Conservation (phyloP, 2,797 vertebrate genomes). For the Artibeus jamaicensis region DNA sequence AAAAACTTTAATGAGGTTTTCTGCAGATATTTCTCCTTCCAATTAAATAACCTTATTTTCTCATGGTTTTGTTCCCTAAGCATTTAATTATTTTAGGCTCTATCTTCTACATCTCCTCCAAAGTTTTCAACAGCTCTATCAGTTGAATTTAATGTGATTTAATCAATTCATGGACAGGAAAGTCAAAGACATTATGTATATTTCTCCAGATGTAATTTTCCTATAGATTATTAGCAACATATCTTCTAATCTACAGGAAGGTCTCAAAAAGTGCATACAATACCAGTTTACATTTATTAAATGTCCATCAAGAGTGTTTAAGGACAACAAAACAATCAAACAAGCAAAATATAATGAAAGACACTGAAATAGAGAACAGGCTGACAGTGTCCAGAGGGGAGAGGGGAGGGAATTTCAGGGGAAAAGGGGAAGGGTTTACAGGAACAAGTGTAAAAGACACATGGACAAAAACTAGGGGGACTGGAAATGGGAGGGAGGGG, state of each 20-base stretch:
- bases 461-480: too few species aligned
- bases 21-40: conserved; percentile 5
- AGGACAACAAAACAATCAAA: too few species aligned
- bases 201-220: neutral
- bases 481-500: too few species aligned
- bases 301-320: neutral
- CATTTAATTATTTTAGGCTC: conserved; percentile 1
- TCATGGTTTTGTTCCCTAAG: neutral
- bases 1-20: conserved; percentile 44
- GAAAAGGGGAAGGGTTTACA: too few species aligned
- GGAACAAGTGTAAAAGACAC: too few species aligned
- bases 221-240: neutral
- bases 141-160: neutral
- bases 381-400: too few species aligned
- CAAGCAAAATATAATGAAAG: too few species aligned
- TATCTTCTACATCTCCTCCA: neutral
- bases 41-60: conserved; percentile 20
- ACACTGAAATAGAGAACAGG: too few species aligned
- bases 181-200: neutral
- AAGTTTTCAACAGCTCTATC: neutral
- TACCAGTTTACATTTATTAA: neutral
- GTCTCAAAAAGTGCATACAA: neutral
- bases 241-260: neutral
- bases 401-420: too few species aligned
- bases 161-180: neutral